phyloP scores from a whole-genome alignment of 2,113 vertebrate species.

The Corydoras maculifer region DNA sequence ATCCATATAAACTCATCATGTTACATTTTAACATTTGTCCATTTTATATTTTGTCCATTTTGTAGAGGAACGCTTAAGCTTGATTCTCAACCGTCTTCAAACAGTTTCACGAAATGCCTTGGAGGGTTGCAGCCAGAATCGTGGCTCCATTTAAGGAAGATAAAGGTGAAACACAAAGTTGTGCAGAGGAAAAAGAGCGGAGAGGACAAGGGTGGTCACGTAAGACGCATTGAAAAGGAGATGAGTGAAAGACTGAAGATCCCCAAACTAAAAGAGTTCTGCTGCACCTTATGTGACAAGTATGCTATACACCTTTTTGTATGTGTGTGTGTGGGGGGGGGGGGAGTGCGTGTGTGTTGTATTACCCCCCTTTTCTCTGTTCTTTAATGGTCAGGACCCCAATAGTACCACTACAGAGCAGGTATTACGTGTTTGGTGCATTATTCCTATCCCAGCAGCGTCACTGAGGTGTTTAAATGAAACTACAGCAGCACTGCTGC shows the following conservation, averaged over 20 bases:
- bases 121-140: slow-evolving; percentile 19
- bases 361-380: too few relatives aligned
- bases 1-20: background rate
- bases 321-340: too few relatives aligned
- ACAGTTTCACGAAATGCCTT: slow-evolving; percentile 23
- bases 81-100: background rate
- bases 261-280: slow-evolving; percentile 42
- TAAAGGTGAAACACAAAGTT: slow-evolving; percentile 23
- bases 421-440: too few relatives aligned
- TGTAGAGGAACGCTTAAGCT: slow-evolving; percentile 21
- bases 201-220: background rate
- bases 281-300: slow-evolving; percentile 56
- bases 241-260: slow-evolving; percentile 8
- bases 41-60: too few relatives aligned
- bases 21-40: background rate
- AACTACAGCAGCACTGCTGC: too few relatives aligned
- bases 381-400: too few relatives aligned
- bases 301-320: slow-evolving; percentile 20
- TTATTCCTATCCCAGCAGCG: too few relatives aligned
- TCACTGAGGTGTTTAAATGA: too few relatives aligned
- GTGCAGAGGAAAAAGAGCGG: slow-evolving; percentile 1
- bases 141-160: slow-evolving; percentile 25
- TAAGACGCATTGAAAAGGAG: slow-evolving; percentile 9
- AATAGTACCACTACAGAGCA: too few relatives aligned
- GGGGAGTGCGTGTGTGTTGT: background rate